Evolutionary conservation across 2,113 vertebrate genomes (phyloP), one percentile per base, ranked within the genome.

Genomic region (Typhlomys cinereus): DNA sequence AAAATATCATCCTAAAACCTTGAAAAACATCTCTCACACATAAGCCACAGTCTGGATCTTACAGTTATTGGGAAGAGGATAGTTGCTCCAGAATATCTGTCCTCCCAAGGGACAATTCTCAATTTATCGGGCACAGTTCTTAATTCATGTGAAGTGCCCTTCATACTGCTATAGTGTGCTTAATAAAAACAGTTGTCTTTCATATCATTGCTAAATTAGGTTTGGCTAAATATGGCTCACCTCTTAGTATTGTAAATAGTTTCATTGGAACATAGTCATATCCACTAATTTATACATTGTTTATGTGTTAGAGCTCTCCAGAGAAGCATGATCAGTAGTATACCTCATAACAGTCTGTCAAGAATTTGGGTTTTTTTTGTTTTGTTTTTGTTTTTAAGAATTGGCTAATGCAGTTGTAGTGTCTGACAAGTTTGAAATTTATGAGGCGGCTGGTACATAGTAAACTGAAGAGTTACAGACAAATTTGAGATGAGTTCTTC

Each of bases 111-210:
- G 93, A 69, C 9, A 89, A 36, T 74, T 92, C 39, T n/a, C 31
- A 93, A 10, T 80, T 82, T 83, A 41, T 41, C 18, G 25, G 18
- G 5, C 46, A 36, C 21, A 88, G 76, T 82, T 64, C 59, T 36
- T 39, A 69, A n/a, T 29, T 61, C 7, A 7, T 91, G 17, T 67
- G 39, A 92, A 83, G 25, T 25, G 23, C 79, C 31, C 73, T 89
- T 89, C 46, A 78, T 8, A 59, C 12, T 85, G 18, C n/a, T 73
- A 61, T 4, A 61, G 7, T 67, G 29, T 81, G 61, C 69, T 92
- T 83, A 92, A 69, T 85, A 81, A 88, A 91, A 89, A n/a, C 71
- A 89, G n/a, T 13, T 76, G n/a, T 82, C 20, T 94, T 78, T 88
- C n/a, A n/a, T 91, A 70, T 69, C 89, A 85, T 71, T 85, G 41